A percentile compares a stretch with the other conserved stretches of the same genome.
These are phyloP conservation scores for Allophyes oxyacanthae DNA, from an alignment of 2,888 invertebrate species.

Conservation along the genomic window DNA sequence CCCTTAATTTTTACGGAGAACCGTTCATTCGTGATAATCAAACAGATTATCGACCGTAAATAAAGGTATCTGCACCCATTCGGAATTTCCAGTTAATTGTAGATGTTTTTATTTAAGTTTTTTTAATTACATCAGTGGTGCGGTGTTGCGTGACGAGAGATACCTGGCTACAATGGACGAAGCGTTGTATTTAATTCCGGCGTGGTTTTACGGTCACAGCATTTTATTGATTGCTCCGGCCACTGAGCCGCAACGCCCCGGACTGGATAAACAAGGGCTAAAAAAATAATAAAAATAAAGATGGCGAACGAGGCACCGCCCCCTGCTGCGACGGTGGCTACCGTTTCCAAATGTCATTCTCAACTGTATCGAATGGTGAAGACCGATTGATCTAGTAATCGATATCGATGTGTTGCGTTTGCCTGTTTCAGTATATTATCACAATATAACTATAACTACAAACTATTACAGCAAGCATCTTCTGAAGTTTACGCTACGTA, in stretches of 20 bases:
- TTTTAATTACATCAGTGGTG: conserved; percentile 72
- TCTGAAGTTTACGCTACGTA: no score
- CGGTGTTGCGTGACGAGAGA: conserved; percentile 63
- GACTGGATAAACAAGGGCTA: conserved; percentile 86
- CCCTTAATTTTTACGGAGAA: conserved; percentile 20
- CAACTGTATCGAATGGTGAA: conserved; percentile 63
- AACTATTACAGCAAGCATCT: no score
- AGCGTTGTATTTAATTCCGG: conserved; percentile 81
- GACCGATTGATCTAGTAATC: conserved; percentile 40
- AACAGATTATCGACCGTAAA: conserved; percentile 41
- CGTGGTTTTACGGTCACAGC: conserved; percentile 82
- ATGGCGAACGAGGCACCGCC: conserved; percentile 84
- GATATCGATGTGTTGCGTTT: conserved; percentile 41
- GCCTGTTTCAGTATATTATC: no score
- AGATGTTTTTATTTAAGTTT: conserved; percentile 49
- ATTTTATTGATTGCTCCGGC: conserved; percentile 86
- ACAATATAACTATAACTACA: no score
- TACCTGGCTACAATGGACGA: conserved; percentile 64
- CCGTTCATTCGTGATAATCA: conserved; percentile 35
- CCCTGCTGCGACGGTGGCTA: conserved; percentile 83
- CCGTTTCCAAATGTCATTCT: conserved; percentile 87
- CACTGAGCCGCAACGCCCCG: conserved; percentile 82
- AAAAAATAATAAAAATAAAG: conserved; percentile 83
- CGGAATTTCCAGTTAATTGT: conserved; percentile 47
- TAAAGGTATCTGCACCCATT: conserved; percentile 52